These are phyloP conservation scores for Graphium colonna DNA, from an alignment of 2,888 invertebrate species.

Conservation along the genomic window DNA sequence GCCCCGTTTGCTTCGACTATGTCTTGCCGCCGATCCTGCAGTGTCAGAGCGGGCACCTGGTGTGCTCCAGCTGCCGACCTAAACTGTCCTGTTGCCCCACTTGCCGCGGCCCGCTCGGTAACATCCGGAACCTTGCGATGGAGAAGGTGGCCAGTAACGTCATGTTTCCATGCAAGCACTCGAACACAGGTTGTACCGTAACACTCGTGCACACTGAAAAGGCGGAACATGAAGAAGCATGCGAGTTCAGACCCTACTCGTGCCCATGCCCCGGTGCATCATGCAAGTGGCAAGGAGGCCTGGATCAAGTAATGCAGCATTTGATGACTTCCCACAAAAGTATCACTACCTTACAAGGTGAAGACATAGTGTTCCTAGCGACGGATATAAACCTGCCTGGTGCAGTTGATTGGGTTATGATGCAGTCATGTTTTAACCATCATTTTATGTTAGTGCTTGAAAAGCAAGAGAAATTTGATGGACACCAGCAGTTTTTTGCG, in stretches of 20 bases:
- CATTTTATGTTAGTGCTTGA: slow-evolving; percentile 99
- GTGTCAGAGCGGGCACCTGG: slow-evolving; percentile 98
- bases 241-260: slow-evolving; percentile 98
- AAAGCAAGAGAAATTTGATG: slow-evolving; percentile 98
- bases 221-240: slow-evolving; percentile 98
- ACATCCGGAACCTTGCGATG: slow-evolving; percentile 99
- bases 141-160: slow-evolving; percentile 99
- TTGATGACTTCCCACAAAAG: slow-evolving; percentile 98
- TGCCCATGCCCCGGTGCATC: slow-evolving; percentile 99
- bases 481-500: slow-evolving; percentile 97
- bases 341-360: slow-evolving; percentile 98
- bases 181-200: slow-evolving; percentile 95
- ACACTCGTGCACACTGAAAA: slow-evolving; percentile 98
- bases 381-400: slow-evolving; percentile 98
- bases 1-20: slow-evolving; percentile 99
- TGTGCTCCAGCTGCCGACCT: slow-evolving; percentile 97
- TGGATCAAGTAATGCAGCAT: slow-evolving; percentile 99
- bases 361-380: slow-evolving; percentile 99
- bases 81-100: slow-evolving; percentile 99
- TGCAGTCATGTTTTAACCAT: slow-evolving; percentile 99
- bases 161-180: slow-evolving; percentile 99
- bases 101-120: slow-evolving; percentile 97
- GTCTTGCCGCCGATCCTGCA: slow-evolving; percentile 99
- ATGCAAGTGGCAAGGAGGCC: slow-evolving; percentile 99
- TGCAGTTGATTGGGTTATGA: slow-evolving; percentile 99